Evolutionary conservation across 2,888 invertebrate species (phyloP), one percentile per base, ranked within the genome.

Genomic region (Dexiosoma caninum): DNA sequence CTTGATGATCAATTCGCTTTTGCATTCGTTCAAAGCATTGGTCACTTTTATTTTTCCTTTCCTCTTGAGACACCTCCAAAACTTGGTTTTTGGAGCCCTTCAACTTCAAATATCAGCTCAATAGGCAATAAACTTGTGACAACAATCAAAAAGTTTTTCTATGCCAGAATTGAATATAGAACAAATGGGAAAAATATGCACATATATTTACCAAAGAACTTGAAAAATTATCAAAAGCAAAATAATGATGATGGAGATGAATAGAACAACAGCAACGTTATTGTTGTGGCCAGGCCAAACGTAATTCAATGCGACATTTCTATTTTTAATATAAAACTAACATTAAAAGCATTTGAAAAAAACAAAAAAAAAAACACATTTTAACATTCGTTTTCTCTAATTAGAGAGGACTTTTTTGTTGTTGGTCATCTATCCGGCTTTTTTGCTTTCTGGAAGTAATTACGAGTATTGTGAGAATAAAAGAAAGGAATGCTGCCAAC

Each of bases 251-350:
- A 55, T 23, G 27, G 16, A 35, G 21, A n/a, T n/a, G n/a, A 30
- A 49, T 49, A 42, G 51, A 27, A 60, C 44, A 23, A 82, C 51
- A 77, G 62, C 69, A 83, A 83, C 70, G 77, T 85, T 84, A 88
- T 88, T 88, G 84, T 75, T 75, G 59, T 67, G 75, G 57, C 59
- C 66, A 59, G 10, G 59, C 46, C 35, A 57, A 66, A 66, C 84
- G 82, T 83, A 57, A 85, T 82, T 84, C 84, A 84, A 85, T 71
- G 76, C 84, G 85, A 86, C 85, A 88, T 88, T 88, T 87, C 86
- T 87, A 88, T 88, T 88, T 87, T 85, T 87, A 88, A 88, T 87
- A 87, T 86, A 85, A 83, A 86, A 83, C 85, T 84, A 77, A 82
- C 46, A 78, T 71, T 77, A 64, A 78, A 66, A 21, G n/a, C n/a